phyloP scores from a whole-genome alignment of 2,888 invertebrate genomes.

The Dilophus febrilis region DNA sequence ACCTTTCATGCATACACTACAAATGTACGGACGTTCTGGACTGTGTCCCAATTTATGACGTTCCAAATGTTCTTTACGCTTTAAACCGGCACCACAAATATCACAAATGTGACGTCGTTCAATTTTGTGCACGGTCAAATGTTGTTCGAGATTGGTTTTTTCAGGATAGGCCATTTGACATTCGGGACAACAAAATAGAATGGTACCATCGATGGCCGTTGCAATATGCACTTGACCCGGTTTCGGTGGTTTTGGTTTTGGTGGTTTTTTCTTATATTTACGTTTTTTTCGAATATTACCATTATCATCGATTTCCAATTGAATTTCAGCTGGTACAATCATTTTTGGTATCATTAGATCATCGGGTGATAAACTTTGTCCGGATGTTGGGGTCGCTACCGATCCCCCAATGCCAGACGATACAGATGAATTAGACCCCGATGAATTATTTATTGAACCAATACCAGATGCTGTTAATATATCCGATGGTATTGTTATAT shows the following conservation, averaged over 20 bases:
- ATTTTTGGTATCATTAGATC: background rate
- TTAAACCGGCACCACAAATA: constrained; percentile 58
- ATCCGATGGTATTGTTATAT: background rate
- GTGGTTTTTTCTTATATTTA: constrained; percentile 64
- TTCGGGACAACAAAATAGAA: constrained; percentile 62
- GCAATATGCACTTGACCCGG: constrained; percentile 64
- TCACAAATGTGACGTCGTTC: constrained; percentile 63
- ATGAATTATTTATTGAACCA: background rate
- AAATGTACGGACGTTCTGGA: constrained; percentile 63
- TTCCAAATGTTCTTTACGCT: constrained; percentile 62
- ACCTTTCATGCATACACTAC: constrained; percentile 58
- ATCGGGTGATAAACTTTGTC: background rate
- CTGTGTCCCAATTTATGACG: constrained; percentile 66
- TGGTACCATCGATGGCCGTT: constrained; percentile 54
- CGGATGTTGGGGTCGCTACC: background rate
- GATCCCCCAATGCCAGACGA: too few relatives aligned
- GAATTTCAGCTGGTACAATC: constrained; percentile 5
- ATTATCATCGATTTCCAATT: constrained; percentile 20
- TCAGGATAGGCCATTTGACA: constrained; percentile 69
- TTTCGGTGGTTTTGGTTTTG: constrained; percentile 60
- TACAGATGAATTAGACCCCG: background rate
- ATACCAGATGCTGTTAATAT: background rate
- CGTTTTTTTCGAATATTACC: constrained; percentile 48
- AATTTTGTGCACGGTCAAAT: constrained; percentile 60
- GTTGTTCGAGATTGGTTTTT: constrained; percentile 60